phyloP scores from a whole-genome alignment of 2,888 invertebrate genomes.

The Rotaria magnacalcarata region DNA sequence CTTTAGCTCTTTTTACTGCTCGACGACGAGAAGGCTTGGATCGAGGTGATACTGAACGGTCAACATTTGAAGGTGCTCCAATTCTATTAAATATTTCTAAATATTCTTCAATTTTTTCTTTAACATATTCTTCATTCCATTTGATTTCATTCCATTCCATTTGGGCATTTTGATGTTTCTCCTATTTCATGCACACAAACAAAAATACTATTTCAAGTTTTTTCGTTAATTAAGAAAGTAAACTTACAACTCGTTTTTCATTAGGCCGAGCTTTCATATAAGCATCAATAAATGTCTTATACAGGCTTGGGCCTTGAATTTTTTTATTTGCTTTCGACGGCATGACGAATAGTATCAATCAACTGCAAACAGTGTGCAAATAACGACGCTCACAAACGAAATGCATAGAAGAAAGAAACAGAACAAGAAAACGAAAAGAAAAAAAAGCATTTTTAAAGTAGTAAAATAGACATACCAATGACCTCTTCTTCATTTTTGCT shows the following conservation, averaged over 20 bases:
- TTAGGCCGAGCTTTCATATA: not conserved
- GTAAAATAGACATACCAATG: too few relatives aligned
- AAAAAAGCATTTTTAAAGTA: too few relatives aligned
- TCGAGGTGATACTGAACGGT: too few relatives aligned
- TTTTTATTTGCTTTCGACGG: not conserved
- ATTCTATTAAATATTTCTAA: not conserved
- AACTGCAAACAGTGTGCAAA: too few relatives aligned
- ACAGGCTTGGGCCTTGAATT: not conserved
- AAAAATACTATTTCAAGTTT: too few relatives aligned
- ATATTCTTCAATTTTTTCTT: conserved; percentile 12
- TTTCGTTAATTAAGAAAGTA: not conserved
- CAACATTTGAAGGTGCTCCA: not conserved
- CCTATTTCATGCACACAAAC: not conserved
- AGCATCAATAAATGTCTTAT: not conserved
- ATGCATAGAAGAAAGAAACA: too few relatives aligned
- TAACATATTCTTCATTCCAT: not conserved
- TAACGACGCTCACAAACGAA: too few relatives aligned
- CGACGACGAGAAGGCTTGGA: not conserved
- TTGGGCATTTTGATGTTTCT: not conserved
- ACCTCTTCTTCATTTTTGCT: too few relatives aligned
- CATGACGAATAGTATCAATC: not conserved
- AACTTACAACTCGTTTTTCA: not conserved
- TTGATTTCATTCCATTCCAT: not conserved
- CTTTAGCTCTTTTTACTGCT: not conserved
- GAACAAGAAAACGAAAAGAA: too few relatives aligned